Evolutionary conservation across 2,888 invertebrate genomes (phyloP).

Genomic region (Brachyptera putata): DNA sequence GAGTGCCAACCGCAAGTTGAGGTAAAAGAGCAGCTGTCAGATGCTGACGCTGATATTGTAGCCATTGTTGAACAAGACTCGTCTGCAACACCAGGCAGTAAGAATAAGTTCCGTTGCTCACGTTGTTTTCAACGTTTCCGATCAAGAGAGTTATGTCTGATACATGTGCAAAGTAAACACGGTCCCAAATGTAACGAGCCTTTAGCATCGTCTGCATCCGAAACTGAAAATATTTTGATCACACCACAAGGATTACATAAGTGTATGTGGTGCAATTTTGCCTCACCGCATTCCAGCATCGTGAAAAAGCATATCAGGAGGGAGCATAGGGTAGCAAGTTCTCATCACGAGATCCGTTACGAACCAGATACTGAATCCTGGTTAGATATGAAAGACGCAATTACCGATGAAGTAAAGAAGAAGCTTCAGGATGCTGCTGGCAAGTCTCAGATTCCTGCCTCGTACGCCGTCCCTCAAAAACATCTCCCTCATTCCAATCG

Average conservation of each 20-base stretch:
- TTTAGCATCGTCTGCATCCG: too few relatives aligned
- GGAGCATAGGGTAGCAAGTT: constrained; percentile 46
- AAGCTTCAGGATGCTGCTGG: constrained; percentile 53
- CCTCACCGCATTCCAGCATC: constrained; percentile 39
- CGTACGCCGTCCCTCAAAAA: constrained; percentile 60
- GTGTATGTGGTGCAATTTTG: constrained; percentile 41
- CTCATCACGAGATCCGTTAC: constrained; percentile 20
- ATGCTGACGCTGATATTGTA: constrained; percentile 9
- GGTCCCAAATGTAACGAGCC: constrained; percentile 27
- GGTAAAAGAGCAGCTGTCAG: constrained; percentile 9
- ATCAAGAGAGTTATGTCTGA: constrained; percentile 39
- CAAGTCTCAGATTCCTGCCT: constrained; percentile 55
- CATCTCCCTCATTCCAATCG: constrained; percentile 37
- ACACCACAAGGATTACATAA: constrained; percentile 37
- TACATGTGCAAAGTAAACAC: constrained; percentile 41
- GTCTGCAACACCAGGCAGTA: constrained; percentile 23
- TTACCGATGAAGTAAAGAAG: constrained; percentile 44
- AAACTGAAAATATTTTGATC: constrained; percentile 12
- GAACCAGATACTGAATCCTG: constrained; percentile 22
- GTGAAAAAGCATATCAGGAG: constrained; percentile 48
- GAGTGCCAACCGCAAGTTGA: neutral
- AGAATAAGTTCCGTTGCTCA: constrained; percentile 38
- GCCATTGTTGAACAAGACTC: constrained; percentile 22
- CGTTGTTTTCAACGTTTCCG: constrained; percentile 41
- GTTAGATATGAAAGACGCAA: constrained; percentile 38